These are phyloP conservation scores for Coenobita brevimanus DNA, from an alignment of 1,140 invertebrate species.

Conservation along the genomic window DNA sequence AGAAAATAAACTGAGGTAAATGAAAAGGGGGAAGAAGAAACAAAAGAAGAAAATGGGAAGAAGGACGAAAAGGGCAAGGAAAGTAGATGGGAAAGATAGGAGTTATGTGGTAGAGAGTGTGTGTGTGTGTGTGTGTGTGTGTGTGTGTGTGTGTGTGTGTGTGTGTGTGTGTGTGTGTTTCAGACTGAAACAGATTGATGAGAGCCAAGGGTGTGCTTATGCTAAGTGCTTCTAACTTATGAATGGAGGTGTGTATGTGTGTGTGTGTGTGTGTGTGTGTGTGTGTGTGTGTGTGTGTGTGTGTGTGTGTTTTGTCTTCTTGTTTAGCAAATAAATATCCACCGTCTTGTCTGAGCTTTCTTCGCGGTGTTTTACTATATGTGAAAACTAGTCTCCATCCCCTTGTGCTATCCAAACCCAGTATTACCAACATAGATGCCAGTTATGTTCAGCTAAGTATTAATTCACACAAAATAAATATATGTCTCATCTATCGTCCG, in stretches of 20 bases:
- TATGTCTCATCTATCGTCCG: too few relatives aligned
- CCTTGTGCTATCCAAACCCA: too few relatives aligned
- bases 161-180: too few relatives aligned
- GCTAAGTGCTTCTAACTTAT: too few relatives aligned
- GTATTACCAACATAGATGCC: too few relatives aligned
- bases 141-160: constrained; percentile 16
- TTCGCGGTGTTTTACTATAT: neutral
- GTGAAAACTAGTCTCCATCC: too few relatives aligned
- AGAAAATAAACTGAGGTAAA: neutral
- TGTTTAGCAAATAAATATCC: neutral
- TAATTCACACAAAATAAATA: neutral
- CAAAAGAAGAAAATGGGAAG: neutral
- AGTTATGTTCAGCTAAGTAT: neutral
- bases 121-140: constrained; percentile 20
- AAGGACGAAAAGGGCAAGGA: neutral
- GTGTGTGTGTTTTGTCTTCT: too few relatives aligned
- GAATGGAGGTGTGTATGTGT: too few relatives aligned
- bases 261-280: neutral
- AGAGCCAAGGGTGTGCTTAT: too few relatives aligned
- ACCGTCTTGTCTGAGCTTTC: neutral
- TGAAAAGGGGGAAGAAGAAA: neutral
- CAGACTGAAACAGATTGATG: too few relatives aligned
- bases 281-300: constrained; percentile 1
- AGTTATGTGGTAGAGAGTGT: neutral
- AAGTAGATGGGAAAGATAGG: neutral